Evolutionary conservation across 2,113 vertebrate species (phyloP).

Genomic region (Thymallus thymallus): DNA sequence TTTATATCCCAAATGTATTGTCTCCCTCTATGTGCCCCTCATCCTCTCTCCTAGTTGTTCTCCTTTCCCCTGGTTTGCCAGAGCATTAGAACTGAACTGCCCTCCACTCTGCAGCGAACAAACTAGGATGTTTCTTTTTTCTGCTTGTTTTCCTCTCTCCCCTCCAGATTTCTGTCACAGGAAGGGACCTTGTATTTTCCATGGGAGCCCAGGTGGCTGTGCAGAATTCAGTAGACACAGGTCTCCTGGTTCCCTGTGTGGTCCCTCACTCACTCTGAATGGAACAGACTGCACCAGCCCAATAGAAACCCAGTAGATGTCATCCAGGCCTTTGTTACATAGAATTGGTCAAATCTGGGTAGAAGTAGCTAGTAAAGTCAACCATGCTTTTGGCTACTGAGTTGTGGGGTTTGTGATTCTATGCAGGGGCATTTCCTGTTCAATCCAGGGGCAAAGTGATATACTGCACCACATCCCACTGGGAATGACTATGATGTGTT

Average conservation of each 20-base stretch:
- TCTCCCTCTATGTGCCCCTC: slow-evolving; percentile 7
- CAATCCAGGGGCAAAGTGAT: slow-evolving; percentile 10
- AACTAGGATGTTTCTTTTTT: slow-evolving; percentile 26
- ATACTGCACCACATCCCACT: slow-evolving; percentile 9
- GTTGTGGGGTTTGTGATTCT: not conserved
- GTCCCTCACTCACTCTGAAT: slow-evolving; percentile 28
- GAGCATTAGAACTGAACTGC: slow-evolving; percentile 24
- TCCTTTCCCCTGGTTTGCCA: slow-evolving; percentile 9
- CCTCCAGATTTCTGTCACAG: slow-evolving; percentile 44
- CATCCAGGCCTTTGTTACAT: no score
- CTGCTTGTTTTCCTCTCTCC: not conserved
- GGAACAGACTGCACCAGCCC: not conserved
- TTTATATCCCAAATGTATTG: not conserved
- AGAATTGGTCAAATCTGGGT: not conserved
- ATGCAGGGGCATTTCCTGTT: slow-evolving; percentile 21
- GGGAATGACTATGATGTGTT: not conserved
- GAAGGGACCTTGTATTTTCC: slow-evolving; percentile 53
- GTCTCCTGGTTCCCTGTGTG: slow-evolving; percentile 45
- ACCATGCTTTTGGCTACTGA: not conserved
- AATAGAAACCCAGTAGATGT: not conserved
- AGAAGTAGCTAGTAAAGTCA: not conserved
- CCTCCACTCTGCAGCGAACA: slow-evolving; percentile 18
- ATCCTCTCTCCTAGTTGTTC: not conserved
- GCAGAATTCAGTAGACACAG: slow-evolving; percentile 31
- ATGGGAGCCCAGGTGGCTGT: slow-evolving; percentile 39